Percentiles rank a stretch among this genome's conserved stretches.
phyloP scores from a whole-genome alignment of 2,797 vertebrate genomes.

The Varecia variegata region DNA sequence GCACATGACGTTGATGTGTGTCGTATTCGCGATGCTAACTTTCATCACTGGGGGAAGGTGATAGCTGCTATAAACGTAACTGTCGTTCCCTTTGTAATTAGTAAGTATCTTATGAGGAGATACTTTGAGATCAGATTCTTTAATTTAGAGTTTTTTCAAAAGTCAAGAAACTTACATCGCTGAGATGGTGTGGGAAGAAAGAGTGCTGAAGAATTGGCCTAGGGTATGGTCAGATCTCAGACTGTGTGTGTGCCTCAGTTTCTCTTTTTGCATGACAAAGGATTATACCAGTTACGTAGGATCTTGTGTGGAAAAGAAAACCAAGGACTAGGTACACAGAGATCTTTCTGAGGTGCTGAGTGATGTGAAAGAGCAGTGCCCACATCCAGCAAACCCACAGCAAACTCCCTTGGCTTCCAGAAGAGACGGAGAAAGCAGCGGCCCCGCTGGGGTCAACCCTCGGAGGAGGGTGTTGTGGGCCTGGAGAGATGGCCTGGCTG shows the following conservation, averaged over 20 bases:
- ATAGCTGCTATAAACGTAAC: background rate
- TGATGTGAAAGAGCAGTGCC: background rate
- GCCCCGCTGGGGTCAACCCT: background rate
- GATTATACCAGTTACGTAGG: background rate
- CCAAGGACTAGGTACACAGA: background rate
- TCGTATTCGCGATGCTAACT: background rate
- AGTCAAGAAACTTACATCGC: background rate
- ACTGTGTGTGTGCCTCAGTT: background rate
- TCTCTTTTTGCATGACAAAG: background rate
- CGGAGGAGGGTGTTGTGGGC: background rate
- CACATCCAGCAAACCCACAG: background rate
- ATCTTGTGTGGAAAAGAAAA: background rate
- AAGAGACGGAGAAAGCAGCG: background rate
- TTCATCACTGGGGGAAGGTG: background rate
- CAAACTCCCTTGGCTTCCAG: background rate
- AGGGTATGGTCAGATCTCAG: background rate
- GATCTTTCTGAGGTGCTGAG: background rate
- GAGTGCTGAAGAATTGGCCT: background rate
- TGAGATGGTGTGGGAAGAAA: background rate
- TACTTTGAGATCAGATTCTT: background rate
- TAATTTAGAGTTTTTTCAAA: background rate
- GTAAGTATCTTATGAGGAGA: background rate
- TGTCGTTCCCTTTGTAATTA: background rate
- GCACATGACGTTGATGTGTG: accelerated
- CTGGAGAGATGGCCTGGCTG: background rate